Percentiles rank a stretch among this genome's conserved stretches.
Conservation (phyloP, 2,113 vertebrate species). For the Malaclemys terrapin region DNA sequence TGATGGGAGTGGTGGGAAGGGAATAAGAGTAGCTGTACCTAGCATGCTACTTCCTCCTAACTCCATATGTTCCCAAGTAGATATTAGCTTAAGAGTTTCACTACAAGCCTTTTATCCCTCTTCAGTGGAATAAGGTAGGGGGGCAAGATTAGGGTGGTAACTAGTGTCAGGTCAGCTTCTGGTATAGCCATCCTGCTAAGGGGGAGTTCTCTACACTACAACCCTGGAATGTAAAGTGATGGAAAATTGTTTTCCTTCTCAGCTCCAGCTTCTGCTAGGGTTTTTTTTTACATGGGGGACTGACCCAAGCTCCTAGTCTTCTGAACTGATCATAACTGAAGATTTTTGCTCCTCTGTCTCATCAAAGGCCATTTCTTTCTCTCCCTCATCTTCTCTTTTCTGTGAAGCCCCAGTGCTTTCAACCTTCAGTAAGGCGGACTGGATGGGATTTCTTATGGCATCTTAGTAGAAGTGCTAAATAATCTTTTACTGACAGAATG, state of each 20-base stretch:
- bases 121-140: neutral
- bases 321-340: neutral
- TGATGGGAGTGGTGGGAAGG: neutral
- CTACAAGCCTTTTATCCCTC: neutral
- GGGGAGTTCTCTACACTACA: neutral
- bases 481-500: neutral
- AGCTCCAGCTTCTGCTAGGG: neutral
- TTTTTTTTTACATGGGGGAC: neutral
- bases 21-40: neutral
- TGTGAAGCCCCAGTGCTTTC: neutral
- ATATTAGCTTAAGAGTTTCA: neutral
- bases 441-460: neutral
- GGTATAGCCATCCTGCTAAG: neutral
- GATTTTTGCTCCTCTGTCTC: neutral
- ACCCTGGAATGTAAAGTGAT: neutral
- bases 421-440: neutral
- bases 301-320: neutral
- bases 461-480: neutral
- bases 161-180: neutral
- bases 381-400: neutral
- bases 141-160: neutral
- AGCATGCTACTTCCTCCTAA: neutral
- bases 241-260: neutral
- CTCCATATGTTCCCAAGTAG: neutral
- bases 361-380: neutral